phyloP scores from a whole-genome alignment of 1,140 invertebrate species.

The Asobara japonica region DNA sequence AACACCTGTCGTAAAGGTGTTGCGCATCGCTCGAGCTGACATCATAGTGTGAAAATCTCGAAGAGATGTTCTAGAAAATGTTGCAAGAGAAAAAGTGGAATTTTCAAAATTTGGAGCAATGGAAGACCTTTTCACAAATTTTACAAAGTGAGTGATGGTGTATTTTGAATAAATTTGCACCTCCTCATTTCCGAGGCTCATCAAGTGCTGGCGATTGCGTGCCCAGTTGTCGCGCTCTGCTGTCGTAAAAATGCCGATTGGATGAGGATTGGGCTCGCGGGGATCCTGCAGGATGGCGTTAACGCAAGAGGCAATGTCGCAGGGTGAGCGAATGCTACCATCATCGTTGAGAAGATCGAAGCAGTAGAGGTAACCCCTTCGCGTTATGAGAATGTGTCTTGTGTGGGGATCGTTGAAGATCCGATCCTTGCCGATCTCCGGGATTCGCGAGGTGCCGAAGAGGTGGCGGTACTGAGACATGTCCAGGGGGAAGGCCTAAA shows the following conservation, averaged over 20 bases:
- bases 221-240: constrained; percentile 91
- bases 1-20: too few species aligned
- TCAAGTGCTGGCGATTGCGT: constrained; percentile 74
- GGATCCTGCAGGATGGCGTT: constrained; percentile 77
- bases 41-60: too few species aligned
- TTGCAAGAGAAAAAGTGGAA: too few species aligned
- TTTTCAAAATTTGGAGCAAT: too few species aligned
- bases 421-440: constrained; percentile 81
- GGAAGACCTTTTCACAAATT: too few species aligned
- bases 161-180: too few species aligned
- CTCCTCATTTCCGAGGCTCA: constrained; percentile 76
- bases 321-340: constrained; percentile 81
- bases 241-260: constrained; percentile 85
- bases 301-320: constrained; percentile 79
- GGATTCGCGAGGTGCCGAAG: constrained; percentile 89
- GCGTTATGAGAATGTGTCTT: constrained; percentile 87
- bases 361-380: constrained; percentile 88
- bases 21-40: too few species aligned
- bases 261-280: constrained; percentile 66
- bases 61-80: too few species aligned
- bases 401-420: constrained; percentile 71
- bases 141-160: too few species aligned
- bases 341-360: constrained; percentile 89
- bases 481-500: constrained; percentile 90
- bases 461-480: constrained; percentile 95